A percentile compares a stretch with the other conserved stretches of the same genome.
Evolutionary conservation across 2,797 vertebrate species (phyloP).

Genomic region (Streptopelia turtur): DNA sequence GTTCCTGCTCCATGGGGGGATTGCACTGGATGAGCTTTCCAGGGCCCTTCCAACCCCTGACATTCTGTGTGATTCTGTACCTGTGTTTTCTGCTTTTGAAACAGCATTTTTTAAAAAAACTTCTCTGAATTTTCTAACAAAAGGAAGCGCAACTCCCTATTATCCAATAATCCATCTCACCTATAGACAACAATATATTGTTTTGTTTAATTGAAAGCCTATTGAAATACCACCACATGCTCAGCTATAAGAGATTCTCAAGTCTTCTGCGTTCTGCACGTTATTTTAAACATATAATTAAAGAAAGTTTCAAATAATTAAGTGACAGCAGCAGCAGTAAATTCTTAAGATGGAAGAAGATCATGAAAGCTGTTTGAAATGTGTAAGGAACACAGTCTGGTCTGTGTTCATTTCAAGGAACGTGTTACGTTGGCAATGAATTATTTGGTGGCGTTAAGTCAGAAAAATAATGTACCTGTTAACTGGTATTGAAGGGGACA

Average conservation of each 20-base stretch:
- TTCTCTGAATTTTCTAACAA: background rate
- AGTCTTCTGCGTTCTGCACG: background rate
- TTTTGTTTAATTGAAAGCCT: background rate
- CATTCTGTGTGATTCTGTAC: no score
- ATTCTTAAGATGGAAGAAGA: background rate
- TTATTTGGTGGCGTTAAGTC: background rate
- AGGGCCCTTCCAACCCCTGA: no score
- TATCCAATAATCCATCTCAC: background rate
- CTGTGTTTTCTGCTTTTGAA: background rate
- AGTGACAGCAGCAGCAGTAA: background rate
- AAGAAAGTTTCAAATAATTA: background rate
- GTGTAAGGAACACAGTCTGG: background rate
- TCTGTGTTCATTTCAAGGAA: background rate
- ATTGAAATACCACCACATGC: background rate
- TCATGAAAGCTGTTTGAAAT: background rate
- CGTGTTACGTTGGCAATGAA: accelerated
- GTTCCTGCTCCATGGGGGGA: no score
- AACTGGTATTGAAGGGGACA: background rate
- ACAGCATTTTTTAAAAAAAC: background rate
- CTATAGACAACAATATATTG: background rate
- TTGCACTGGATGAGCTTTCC: no score
- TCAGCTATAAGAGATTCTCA: background rate
- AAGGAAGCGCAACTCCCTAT: background rate
- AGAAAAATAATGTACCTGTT: background rate
- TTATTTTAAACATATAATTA: conserved; percentile 9